Conservation (phyloP, 2,113 vertebrate genomes). For the Oncorhynchus nerka region DNA sequence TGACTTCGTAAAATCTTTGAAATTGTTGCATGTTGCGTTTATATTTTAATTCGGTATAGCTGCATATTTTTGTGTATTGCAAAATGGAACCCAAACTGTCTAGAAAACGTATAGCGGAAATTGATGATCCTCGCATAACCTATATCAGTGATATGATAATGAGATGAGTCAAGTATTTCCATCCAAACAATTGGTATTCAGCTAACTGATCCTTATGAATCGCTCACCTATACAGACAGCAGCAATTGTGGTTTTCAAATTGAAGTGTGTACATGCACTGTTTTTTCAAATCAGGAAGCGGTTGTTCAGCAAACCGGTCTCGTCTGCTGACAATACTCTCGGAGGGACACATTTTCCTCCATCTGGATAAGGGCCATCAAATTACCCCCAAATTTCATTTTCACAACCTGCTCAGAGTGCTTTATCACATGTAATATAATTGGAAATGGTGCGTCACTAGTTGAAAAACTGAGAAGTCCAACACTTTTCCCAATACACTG, state of each 20-base stretch:
- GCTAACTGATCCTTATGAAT: conserved; percentile 11
- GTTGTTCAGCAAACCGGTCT: conserved; percentile 19
- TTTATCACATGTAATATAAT: not conserved
- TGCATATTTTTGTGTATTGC: not conserved
- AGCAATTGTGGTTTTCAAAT: conserved; percentile 31
- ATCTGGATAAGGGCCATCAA: not conserved
- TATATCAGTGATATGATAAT: conserved; percentile 28
- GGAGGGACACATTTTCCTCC: not conserved
- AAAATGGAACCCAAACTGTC: not conserved
- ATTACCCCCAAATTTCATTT: not conserved
- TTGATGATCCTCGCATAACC: not conserved
- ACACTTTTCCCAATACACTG: not conserved
- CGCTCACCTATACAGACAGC: not conserved
- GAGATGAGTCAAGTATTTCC: conserved; percentile 11
- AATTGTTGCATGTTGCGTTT: too few species aligned
- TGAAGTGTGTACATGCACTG: conserved; percentile 28
- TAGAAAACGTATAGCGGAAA: not conserved
- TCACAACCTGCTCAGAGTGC: not conserved
- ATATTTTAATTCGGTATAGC: too few species aligned
- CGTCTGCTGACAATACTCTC: conserved; percentile 4
- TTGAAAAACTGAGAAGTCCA: not conserved
- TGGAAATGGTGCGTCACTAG: not conserved
- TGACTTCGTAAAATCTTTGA: too few species aligned
- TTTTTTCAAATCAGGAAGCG: conserved; percentile 29
- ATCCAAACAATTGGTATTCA: conserved; percentile 24